Percentiles rank a stretch among this genome's conserved stretches.
These are phyloP conservation scores for Galerucella pusilla DNA, from an alignment of 2,888 invertebrate species.

Conservation along the genomic window DNA sequence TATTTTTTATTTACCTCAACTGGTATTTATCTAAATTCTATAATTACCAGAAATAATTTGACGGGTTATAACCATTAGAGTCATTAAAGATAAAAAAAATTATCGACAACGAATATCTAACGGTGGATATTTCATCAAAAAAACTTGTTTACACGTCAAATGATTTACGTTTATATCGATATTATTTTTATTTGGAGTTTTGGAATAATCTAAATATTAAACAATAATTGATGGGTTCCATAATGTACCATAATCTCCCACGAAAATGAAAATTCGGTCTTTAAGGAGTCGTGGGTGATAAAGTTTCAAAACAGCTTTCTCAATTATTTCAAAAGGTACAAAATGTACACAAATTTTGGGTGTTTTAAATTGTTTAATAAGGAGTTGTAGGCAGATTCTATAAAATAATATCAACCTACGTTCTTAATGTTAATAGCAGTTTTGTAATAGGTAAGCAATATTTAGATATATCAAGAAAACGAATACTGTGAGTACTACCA, in stretches of 20 bases:
- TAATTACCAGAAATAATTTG: conserved; percentile 21
- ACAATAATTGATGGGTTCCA: neutral
- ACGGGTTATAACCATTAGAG: conserved; percentile 12
- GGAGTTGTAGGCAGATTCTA: neutral
- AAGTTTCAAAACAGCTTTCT: conserved; percentile 10
- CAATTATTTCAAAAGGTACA: conserved; percentile 17
- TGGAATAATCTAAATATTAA: no score
- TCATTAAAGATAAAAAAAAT: no score
- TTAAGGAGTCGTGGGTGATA: conserved; percentile 17
- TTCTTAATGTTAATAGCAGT: neutral
- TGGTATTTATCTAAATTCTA: conserved; percentile 18
- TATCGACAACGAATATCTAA: neutral
- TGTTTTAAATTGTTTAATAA: no score
- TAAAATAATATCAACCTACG: neutral
- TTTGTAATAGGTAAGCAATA: no score
- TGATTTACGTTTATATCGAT: neutral
- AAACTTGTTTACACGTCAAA: neutral
- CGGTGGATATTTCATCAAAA: neutral
- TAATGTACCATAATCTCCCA: conserved; percentile 3
- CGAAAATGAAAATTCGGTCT: conserved; percentile 4
- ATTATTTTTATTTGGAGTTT: neutral
- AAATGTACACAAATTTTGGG: conserved; percentile 12
- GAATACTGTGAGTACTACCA: no score
- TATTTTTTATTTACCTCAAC: neutral
- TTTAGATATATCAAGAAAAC: no score